Base-by-base conservation (phyloP, 2,113 vertebrate genomes). In the Nanger granti region DNA sequence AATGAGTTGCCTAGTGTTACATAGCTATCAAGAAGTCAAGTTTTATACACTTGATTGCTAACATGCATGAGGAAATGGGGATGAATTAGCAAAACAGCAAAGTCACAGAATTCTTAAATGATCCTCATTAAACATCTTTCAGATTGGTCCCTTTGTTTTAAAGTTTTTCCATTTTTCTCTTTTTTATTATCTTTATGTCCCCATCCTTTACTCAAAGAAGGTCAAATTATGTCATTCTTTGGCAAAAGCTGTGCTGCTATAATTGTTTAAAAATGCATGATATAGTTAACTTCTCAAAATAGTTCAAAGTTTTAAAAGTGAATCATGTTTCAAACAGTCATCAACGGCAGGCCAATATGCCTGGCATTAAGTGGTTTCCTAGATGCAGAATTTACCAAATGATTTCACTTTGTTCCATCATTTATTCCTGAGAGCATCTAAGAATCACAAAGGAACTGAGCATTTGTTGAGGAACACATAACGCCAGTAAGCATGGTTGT, bases 251-350 rank as follows among this genome's bases (percentile, higher is more conserved):
- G 11, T 47, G 31, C 41, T 92, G 49, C 82, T 93, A 88, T 73
- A 88, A 95, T 97, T 96, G 79, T 94, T 97, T 97, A 5, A 93
- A 97, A 97, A 94, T 97, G 62, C 73, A 64, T 97, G 80, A 88
- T 97, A 97, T 14, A 95, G 95, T 95, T 97, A 96, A 97, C 94
- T 85, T 96, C 96, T 97, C 57, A 92, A 97, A 97, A 97, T 92
- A 97, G 80, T 96, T 97, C 91, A 69, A 85, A 97, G 97, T 97
- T 97, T 92, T 94, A 80, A 96, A 97, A 97, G 92, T 92, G 95
- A 97, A 97, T 98, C 87, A 88, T 92, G 80, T 96, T 98, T 95
- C 90, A 91, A 93, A 89, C 41, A 96, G 92, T 64, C 96, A 79
- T 95, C 97, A 96, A 91, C 62, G 86, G 73, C 54, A 92, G 85